Conservation (phyloP, 1,140 invertebrate species). For the Anastatus disparis region DNA sequence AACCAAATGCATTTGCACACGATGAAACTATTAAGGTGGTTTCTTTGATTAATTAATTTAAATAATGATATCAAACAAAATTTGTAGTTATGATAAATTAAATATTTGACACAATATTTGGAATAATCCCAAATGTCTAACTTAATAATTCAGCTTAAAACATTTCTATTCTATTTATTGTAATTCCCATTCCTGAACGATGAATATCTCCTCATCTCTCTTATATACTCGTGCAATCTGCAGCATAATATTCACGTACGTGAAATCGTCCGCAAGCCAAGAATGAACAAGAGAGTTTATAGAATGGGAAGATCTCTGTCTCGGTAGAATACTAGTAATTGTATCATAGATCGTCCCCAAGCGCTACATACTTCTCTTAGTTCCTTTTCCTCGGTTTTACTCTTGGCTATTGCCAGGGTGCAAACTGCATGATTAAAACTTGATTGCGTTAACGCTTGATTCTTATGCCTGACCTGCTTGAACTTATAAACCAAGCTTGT, state of each 20-base stretch:
- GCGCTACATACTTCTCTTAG: too few species aligned
- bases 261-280: conserved; percentile 45
- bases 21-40: too few species aligned
- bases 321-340: conserved; percentile 47
- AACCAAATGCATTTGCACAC: too few species aligned
- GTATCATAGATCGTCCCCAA: conserved; percentile 51
- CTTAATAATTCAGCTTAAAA: too few species aligned
- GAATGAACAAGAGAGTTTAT: conserved; percentile 29
- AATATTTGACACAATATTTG: too few species aligned
- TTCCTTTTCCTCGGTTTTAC: neutral
- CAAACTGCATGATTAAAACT: conserved; percentile 57
- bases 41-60: too few species aligned
- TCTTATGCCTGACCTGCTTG: conserved; percentile 46
- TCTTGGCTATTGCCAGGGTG: neutral
- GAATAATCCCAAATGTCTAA: too few species aligned
- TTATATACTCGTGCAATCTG: conserved; percentile 44
- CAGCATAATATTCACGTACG: conserved; percentile 45
- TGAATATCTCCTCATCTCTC: conserved; percentile 45
- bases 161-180: too few species aligned
- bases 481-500: conserved; percentile 16
- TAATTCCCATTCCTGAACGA: conserved; percentile 45
- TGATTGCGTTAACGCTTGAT: conserved; percentile 54
- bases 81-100: too few species aligned
- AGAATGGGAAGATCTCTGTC: conserved; percentile 39
- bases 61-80: too few species aligned